Evolutionary conservation across 2,888 invertebrate species (phyloP).

Genomic region (Drosophila fulvimacula): DNA sequence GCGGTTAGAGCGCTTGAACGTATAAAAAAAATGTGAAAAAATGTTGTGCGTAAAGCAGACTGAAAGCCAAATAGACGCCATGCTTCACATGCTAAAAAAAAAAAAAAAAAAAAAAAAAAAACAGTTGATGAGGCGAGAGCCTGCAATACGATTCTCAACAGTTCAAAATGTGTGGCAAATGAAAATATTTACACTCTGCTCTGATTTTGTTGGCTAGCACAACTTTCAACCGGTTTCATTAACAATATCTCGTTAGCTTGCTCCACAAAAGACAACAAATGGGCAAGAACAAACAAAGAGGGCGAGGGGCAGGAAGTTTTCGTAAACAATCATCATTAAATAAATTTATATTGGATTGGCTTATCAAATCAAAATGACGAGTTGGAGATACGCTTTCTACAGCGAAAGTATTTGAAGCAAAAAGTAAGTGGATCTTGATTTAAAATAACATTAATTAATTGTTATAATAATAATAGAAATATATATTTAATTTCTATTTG

Average conservation of each 20-base stretch:
- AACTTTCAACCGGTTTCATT: slow-evolving; percentile 61
- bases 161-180: slow-evolving; percentile 52
- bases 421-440: background rate
- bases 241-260: slow-evolving; percentile 50
- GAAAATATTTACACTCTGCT: slow-evolving; percentile 53
- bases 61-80: slow-evolving; percentile 50
- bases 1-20: slow-evolving; percentile 34
- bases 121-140: slow-evolving; percentile 25
- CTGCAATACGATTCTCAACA: slow-evolving; percentile 34
- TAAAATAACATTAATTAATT: background rate
- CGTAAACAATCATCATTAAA: slow-evolving; percentile 65
- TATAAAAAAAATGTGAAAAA: slow-evolving; percentile 33
- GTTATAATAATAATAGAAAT: background rate
- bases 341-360: slow-evolving; percentile 35
- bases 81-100: slow-evolving; percentile 57
- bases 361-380: slow-evolving; percentile 5
- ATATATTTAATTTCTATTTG: too few relatives aligned
- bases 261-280: slow-evolving; percentile 15
- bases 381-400: background rate
- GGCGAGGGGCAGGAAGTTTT: background rate
- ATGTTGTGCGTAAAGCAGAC: slow-evolving; percentile 38
- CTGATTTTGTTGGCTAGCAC: slow-evolving; percentile 44
- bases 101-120: background rate
- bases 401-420: background rate
- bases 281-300: background rate